Evolutionary conservation across 2,888 invertebrate genomes (phyloP).

Genomic region (Anarsia innoxiella): DNA sequence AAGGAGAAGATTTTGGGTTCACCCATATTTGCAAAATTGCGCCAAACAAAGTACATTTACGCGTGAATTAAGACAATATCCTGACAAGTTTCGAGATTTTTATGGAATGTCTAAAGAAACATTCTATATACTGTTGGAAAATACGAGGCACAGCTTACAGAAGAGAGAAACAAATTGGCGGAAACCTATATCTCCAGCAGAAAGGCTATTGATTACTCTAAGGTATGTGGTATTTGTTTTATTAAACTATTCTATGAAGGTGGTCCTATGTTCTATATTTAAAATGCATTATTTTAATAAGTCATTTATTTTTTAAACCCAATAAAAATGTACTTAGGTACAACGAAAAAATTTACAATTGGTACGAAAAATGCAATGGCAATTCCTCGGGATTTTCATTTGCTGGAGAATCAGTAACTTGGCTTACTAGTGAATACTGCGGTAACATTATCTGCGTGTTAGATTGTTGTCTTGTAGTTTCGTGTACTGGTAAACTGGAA

Average conservation of each 20-base stretch:
- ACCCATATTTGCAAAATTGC: slow-evolving; percentile 7
- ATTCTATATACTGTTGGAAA: slow-evolving; percentile 5
- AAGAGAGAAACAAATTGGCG: not conserved
- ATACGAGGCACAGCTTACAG: slow-evolving; percentile 1
- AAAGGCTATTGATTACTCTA: slow-evolving; percentile 1
- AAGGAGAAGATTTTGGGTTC: slow-evolving; percentile 8
- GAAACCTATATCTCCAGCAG: not conserved
- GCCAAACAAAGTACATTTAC: slow-evolving; percentile 2
- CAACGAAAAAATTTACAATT: not conserved
- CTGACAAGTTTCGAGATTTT: slow-evolving; percentile 4
- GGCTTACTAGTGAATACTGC: slow-evolving; percentile 2
- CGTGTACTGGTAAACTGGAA: slow-evolving; percentile 1
- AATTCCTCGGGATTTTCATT: not conserved
- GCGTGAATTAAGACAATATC: slow-evolving; percentile 6
- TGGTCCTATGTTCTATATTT: not conserved
- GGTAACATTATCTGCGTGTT: not conserved
- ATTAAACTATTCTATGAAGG: slow-evolving; percentile 1
- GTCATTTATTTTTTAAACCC: not conserved
- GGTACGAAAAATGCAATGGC: not conserved
- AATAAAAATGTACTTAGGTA: not conserved
- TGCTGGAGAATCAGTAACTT: slow-evolving; percentile 1
- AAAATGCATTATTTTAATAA: not conserved
- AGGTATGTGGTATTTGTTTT: not conserved
- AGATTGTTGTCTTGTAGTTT: not conserved
- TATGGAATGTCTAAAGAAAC: slow-evolving; percentile 8